These are phyloP conservation scores for Gambusia yucatana DNA, from an alignment of 2,797 vertebrate genomes.

Conservation along the genomic window DNA sequence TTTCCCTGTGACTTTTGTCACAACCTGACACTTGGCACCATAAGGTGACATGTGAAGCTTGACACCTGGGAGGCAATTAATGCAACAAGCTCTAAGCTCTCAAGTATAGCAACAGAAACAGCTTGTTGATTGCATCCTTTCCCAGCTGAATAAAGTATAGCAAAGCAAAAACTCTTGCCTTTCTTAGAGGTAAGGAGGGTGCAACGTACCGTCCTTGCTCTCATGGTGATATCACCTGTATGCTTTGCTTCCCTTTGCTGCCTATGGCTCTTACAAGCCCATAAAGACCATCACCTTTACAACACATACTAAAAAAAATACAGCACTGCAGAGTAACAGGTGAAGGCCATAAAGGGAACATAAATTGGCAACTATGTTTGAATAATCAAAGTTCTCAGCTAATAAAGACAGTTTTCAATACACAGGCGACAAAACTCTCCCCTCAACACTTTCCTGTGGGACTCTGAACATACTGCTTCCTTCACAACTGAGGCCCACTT, in stretches of 20 bases:
- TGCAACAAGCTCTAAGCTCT: slow-evolving; percentile 25
- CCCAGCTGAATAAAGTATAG: slow-evolving; percentile 15
- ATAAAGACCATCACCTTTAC: slow-evolving; percentile 9
- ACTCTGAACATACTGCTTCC: slow-evolving; percentile 30
- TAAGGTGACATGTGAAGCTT: slow-evolving; percentile 7
- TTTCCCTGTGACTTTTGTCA: slow-evolving; percentile 20
- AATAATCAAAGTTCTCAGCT: slow-evolving; percentile 8
- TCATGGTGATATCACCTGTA: slow-evolving; percentile 4
- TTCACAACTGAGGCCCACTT: slow-evolving; percentile 34
- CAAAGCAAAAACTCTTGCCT: slow-evolving; percentile 35
- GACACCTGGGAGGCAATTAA: slow-evolving; percentile 63
- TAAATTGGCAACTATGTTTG: slow-evolving; percentile 5
- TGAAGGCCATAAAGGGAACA: not conserved
- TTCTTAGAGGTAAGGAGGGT: not conserved
- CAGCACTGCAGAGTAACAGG: slow-evolving; percentile 1
- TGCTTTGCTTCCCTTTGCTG: slow-evolving; percentile 3
- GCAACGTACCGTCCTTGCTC: not conserved
- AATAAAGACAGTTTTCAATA: slow-evolving; percentile 24
- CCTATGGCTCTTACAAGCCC: not conserved
- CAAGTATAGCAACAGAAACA: slow-evolving; percentile 32
- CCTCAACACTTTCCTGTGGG: slow-evolving; percentile 40
- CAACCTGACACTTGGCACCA: slow-evolving; percentile 13
- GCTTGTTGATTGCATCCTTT: slow-evolving; percentile 19
- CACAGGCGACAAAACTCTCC: slow-evolving; percentile 28
- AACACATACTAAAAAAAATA: slow-evolving; percentile 6